Conservation (phyloP, 2,113 vertebrate species). For the Carettochelys insculpta region DNA sequence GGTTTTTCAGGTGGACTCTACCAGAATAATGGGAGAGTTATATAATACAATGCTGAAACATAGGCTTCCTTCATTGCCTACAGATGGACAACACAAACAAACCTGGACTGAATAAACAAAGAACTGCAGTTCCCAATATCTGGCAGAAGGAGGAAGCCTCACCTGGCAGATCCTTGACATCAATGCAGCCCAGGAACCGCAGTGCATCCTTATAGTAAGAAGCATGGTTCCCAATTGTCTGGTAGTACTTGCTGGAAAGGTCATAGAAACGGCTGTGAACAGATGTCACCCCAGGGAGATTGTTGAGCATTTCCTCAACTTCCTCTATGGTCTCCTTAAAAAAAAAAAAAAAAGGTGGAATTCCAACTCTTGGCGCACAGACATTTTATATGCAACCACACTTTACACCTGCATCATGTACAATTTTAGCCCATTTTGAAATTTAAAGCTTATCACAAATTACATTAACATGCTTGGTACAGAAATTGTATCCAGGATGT, state of each 20-base stretch:
- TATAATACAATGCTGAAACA: not conserved
- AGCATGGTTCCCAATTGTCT: conserved; percentile 93
- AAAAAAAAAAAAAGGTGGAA: not conserved
- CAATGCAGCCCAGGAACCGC: conserved; percentile 94
- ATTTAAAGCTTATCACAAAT: rapidly evolving
- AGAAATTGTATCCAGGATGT: not conserved
- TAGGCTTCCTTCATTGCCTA: rapidly evolving
- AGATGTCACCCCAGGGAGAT: conserved; percentile 90
- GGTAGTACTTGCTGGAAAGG: conserved; percentile 97
- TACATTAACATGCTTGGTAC: not conserved
- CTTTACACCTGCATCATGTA: not conserved
- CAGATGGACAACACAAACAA: rapidly evolving
- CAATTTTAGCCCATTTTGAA: not conserved
- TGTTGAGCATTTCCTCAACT: conserved; percentile 92
- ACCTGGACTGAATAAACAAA: rapidly evolving
- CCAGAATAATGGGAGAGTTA: not conserved
- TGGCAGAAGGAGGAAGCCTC: not conserved
- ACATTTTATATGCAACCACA: not conserved
- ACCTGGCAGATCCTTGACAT: conserved; percentile 93
- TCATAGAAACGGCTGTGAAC: conserved; percentile 98
- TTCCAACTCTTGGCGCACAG: not conserved
- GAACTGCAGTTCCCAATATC: rapidly evolving
- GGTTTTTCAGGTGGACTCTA: not conserved
- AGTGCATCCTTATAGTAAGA: conserved; percentile 95
- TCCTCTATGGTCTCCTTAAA: conserved; percentile 92